phyloP scores from a whole-genome alignment of 1,140 invertebrate species.

The Hycleus cichorii region DNA sequence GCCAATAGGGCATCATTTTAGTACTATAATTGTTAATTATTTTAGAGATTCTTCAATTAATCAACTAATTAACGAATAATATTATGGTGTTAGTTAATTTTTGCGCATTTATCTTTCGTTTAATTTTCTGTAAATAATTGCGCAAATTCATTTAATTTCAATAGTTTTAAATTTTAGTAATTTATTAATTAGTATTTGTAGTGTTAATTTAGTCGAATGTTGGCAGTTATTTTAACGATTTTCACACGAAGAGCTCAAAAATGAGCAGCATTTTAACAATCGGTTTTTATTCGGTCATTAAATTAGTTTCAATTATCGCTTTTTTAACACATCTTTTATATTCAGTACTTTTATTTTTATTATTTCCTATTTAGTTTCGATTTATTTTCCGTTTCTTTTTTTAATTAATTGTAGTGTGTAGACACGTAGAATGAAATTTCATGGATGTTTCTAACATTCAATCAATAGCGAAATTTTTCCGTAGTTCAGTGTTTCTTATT shows the following conservation, averaged over 20 bases:
- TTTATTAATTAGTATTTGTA: conserved; percentile 10
- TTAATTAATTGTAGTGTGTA: conserved; percentile 26
- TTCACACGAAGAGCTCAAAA: neutral
- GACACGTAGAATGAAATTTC: conserved; percentile 40
- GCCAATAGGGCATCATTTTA: too few relatives aligned
- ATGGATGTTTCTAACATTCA: conserved; percentile 35
- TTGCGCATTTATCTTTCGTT: neutral
- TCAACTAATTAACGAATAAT: too few relatives aligned
- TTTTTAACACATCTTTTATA: too few relatives aligned
- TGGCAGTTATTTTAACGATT: conserved; percentile 19
- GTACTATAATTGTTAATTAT: too few relatives aligned
- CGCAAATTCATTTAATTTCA: neutral
- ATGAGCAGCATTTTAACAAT: neutral
- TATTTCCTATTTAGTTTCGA: conserved; percentile 8
- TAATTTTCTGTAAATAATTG: neutral
- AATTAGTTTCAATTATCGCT: too few relatives aligned
- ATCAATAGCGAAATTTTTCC: conserved; percentile 38
- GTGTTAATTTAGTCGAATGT: conserved; percentile 31
- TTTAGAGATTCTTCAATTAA: too few relatives aligned
- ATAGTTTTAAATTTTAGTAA: conserved; percentile 3
- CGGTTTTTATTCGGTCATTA: too few relatives aligned
- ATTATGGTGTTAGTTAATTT: too few relatives aligned
- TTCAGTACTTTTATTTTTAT: conserved; percentile 1
- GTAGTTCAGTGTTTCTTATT: conserved; percentile 1
- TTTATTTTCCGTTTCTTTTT: conserved; percentile 12